phyloP scores from a whole-genome alignment of 2,113 vertebrate genomes.

The Apteryx owenii region DNA sequence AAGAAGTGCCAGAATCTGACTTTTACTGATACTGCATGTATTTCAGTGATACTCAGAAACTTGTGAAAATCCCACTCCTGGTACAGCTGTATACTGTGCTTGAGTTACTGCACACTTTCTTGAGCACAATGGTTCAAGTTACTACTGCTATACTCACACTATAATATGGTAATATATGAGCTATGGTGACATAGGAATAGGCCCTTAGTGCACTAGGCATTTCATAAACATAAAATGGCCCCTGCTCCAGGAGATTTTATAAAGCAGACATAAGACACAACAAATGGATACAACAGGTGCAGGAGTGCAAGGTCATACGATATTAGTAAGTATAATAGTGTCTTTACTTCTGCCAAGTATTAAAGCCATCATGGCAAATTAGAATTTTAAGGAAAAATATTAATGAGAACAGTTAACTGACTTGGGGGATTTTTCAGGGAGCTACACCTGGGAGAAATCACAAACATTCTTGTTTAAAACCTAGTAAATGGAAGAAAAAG shows the following conservation, averaged over 20 bases:
- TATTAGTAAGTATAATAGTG: not conserved
- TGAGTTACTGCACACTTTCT: not conserved
- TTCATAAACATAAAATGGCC: not conserved
- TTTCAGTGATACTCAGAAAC: not conserved
- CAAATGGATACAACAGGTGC: not conserved
- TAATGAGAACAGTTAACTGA: not conserved
- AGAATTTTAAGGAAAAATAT: not conserved
- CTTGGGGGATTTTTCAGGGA: not conserved
- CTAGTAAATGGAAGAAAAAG: not conserved
- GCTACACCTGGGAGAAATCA: not conserved
- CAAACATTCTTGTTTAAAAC: not conserved
- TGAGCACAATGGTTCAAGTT: not conserved
- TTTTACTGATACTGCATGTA: not conserved
- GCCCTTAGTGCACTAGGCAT: not conserved
- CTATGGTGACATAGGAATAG: not conserved
- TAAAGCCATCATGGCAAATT: not conserved
- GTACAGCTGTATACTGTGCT: not conserved
- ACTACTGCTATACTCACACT: accelerated
- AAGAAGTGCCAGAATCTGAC: not conserved
- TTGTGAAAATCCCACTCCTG: not conserved
- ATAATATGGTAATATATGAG: not conserved
- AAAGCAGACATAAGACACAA: not conserved
- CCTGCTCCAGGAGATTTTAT: not conserved
- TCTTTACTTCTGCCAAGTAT: not conserved
- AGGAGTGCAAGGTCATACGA: not conserved